Evolutionary conservation across 1,140 invertebrate genomes (phyloP), one percentile per base, ranked within the genome.

Genomic region (Artemia franciscana): DNA sequence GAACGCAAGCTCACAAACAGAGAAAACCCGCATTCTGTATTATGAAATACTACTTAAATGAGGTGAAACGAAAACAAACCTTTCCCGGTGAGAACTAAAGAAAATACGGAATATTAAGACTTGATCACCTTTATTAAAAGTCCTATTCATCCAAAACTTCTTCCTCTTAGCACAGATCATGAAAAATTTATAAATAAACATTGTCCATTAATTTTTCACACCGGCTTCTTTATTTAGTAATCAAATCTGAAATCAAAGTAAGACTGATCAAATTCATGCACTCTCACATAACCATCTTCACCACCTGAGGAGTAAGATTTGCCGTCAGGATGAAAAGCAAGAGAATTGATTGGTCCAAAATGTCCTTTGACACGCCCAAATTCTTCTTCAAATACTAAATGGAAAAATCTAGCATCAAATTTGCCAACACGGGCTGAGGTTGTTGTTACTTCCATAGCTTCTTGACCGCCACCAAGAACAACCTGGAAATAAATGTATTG

Each of bases 321-420:
- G 39, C 96, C 96, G 79, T 95, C 91, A 9, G 96, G 96, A 78
- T 98, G 92, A 76, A 98, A 98, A 57, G 88, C 88, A 61, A 98
- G 80, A 73, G 89, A 92, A 79, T 99, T 99, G 68, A 99, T 98
- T 1, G 96, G 96, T 68, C 96, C 96, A 72, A 99, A 99, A 77
- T 99, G 96, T 59, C 94, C 95, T 73, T 98, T 98, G 0, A 99
- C 84, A 61, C 93, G 77, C 0, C 85, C 95, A 75, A 99, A 98
- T 75, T 99, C 96, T 75, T 99, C 94, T 77, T 98, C 95, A 73
- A 96, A 98, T n/a, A 99, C 84, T 57, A 98, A 73, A 75, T 98
- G 94, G 80, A 89, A 99, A 74, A 99, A 95, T 58, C 93, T 79
- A 3, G 95, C 91, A 73, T 98, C 95, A 71, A 98, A 99, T 78